phyloP scores from a whole-genome alignment of 2,888 invertebrate genomes.

The Hylaea fasciaria region DNA sequence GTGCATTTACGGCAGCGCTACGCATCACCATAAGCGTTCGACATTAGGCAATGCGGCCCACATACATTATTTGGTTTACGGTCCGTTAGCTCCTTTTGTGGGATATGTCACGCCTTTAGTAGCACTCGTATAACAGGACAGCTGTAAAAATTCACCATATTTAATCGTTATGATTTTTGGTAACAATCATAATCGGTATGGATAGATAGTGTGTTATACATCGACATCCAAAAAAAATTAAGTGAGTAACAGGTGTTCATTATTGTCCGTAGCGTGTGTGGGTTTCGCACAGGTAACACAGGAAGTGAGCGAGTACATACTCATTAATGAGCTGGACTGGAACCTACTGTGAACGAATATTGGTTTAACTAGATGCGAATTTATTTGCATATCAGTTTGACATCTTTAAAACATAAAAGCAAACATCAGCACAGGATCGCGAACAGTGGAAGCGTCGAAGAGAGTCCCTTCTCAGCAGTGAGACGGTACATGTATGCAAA shows the following conservation, averaged over 20 bases:
- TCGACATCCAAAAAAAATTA: background rate
- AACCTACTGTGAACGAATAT: too few species aligned
- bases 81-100: conserved; percentile 71
- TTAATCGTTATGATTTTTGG: conserved; percentile 14
- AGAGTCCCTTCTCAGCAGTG: too few species aligned
- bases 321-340: background rate
- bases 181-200: conserved; percentile 5
- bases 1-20: conserved; percentile 62
- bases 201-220: conserved; percentile 10
- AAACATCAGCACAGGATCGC: too few species aligned
- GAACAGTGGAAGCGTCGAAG: too few species aligned
- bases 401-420: too few species aligned
- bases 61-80: conserved; percentile 71
- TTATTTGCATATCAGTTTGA: too few species aligned
- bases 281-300: conserved; percentile 13
- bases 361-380: too few species aligned
- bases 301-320: conserved; percentile 12
- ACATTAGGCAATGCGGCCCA: conserved; percentile 73
- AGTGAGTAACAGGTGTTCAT: conserved; percentile 19
- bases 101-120: conserved; percentile 49
- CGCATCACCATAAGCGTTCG: conserved; percentile 66
- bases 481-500: too few species aligned
- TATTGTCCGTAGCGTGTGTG: conserved; percentile 12
- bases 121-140: conserved; percentile 36
- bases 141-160: conserved; percentile 23